These are phyloP conservation scores for Microcebus lehilahytsara DNA, from an alignment of 2,113 vertebrate species.

Conservation along the genomic window DNA sequence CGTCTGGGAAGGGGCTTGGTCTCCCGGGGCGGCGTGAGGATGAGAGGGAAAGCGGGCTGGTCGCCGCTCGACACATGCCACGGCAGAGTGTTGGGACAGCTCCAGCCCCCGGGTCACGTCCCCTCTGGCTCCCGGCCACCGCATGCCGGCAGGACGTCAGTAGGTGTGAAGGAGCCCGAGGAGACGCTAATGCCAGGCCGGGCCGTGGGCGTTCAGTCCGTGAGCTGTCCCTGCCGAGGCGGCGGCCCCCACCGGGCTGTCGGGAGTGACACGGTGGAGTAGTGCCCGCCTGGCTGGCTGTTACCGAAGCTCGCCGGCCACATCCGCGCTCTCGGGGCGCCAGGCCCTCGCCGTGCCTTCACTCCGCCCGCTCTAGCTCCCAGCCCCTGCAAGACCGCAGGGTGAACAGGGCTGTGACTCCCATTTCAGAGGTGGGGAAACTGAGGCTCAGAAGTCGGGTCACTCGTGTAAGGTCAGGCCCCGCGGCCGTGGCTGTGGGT, in stretches of 20 bases:
- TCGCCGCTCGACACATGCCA: fast-evolving
- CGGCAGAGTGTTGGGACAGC: fast-evolving
- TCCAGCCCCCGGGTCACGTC: too few relatives aligned
- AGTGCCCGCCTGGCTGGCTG: fast-evolving
- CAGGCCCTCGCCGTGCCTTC: fast-evolving
- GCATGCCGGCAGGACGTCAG: too few relatives aligned
- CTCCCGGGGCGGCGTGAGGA: fast-evolving
- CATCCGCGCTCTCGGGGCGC: fast-evolving
- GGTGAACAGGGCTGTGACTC: fast-evolving
- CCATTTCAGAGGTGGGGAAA: background rate
- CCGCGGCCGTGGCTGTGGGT: fast-evolving
- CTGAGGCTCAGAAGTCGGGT: background rate
- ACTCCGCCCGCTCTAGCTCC: fast-evolving
- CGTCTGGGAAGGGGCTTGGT: background rate
- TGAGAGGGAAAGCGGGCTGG: background rate
- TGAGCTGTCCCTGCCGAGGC: fast-evolving
- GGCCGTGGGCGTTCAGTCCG: too few relatives aligned
- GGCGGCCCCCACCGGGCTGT: background rate
- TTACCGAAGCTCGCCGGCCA: fast-evolving
- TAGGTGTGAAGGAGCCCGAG: background rate
- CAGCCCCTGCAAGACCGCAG: fast-evolving
- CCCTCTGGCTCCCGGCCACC: fast-evolving
- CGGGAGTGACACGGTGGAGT: too few relatives aligned
- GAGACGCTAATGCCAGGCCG: fast-evolving
- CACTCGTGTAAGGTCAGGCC: background rate